Base-by-base conservation (phyloP, 2,888 invertebrate species). In the Tethea ocularis region DNA sequence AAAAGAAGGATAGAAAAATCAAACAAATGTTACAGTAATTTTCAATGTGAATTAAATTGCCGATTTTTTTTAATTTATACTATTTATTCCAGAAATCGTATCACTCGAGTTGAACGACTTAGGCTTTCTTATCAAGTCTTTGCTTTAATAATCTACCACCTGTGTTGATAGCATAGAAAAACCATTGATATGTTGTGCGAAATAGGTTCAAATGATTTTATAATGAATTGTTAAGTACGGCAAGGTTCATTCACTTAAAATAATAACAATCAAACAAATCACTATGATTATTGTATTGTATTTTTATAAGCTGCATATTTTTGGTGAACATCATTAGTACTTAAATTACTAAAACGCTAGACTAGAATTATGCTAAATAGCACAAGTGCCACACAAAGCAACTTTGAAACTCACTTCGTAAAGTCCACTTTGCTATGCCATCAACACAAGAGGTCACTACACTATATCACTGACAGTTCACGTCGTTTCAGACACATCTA, bases 41-140 rank as follows among this genome's bases (percentile, higher is more conserved):
- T 33, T 5, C 20, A 54, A 46, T 46, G 46, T 54, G 15, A 54
- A 54, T 33, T 22, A 6, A 54, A 22, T 33, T n/a, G 29, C 22
- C 20, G 36, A 24, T n/a, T 54, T 13, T 54, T 13, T 22, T 22
- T 15, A 46, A 54, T 54, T 13, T 20, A 33, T 53, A 53, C 33
- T 46, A 46, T 54, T 17, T 29, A 54, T 54, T 36, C 54, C 17
- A 78, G 76, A 81, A 77, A 83, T 84, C 83, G 79, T 87, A 88
- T 88, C 83, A 88, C 83, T 78, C 79, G 72, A 78, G 76, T 72
- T 80, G 79, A 82, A 77, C 78, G 72, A 65, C 67, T 74, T 79
- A 80, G 70, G 74, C 66, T 75, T 71, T 69, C 51, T 54, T 20
- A 54, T 71, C 71, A 80, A 84, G 88, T 88, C 84, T 87, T 87